These are phyloP conservation scores for Microcaecilia unicolor DNA, from an alignment of 2,797 vertebrate genomes.

Conservation along the genomic window DNA sequence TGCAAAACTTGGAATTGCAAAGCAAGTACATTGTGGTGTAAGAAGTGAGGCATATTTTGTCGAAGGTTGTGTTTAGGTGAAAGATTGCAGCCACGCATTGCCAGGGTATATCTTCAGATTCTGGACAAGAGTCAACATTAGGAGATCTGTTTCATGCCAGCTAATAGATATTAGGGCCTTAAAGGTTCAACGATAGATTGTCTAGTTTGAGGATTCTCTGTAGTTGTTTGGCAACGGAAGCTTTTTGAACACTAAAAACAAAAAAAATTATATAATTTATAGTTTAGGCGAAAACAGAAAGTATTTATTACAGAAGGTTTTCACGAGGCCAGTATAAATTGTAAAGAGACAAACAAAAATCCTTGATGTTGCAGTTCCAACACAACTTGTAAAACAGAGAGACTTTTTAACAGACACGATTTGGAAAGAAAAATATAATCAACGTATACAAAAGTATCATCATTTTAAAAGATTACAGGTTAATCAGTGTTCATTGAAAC, in stretches of 20 bases:
- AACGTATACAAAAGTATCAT: no score
- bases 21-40: slow-evolving; percentile 58
- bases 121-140: slow-evolving; percentile 39
- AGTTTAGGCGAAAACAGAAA: slow-evolving; percentile 72
- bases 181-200: slow-evolving; percentile 43
- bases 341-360: slow-evolving; percentile 38
- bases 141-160: slow-evolving; percentile 50
- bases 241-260: slow-evolving; percentile 79
- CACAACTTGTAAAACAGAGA: slow-evolving; percentile 22
- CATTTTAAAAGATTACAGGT: slow-evolving; percentile 7
- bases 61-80: slow-evolving; percentile 44
- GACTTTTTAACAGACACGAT: slow-evolving; percentile 13
- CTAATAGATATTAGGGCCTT: slow-evolving; percentile 50
- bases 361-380: slow-evolving; percentile 29
- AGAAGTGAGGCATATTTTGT: slow-evolving; percentile 29
- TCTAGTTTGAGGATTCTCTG: slow-evolving; percentile 45
- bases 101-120: slow-evolving; percentile 37
- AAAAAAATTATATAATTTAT: slow-evolving; percentile 74
- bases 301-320: slow-evolving; percentile 76
- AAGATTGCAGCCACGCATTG: slow-evolving; percentile 35
- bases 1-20: slow-evolving; percentile 41
- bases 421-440: not conserved
- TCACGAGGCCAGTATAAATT: slow-evolving; percentile 71
- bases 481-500: slow-evolving; percentile 43
- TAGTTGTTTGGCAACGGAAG: slow-evolving; percentile 55